phyloP scores from a whole-genome alignment of 2,113 vertebrate species.

The Conger conger region DNA sequence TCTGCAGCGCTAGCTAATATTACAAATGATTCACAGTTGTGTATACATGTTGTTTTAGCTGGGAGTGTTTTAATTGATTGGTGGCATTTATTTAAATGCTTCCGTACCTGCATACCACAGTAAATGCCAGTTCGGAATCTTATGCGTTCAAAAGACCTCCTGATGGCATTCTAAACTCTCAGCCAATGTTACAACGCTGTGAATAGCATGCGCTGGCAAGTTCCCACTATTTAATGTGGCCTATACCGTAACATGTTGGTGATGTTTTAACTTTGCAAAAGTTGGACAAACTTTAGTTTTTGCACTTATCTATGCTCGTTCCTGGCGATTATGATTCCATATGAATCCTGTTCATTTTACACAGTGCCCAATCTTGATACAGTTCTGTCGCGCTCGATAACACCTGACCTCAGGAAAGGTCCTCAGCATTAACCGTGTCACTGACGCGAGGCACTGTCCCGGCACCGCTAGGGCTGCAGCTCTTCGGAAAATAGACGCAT shows the following conservation, averaged over 20 bases:
- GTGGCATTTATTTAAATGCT: not conserved
- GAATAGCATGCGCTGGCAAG: not conserved
- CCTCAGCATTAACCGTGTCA: conserved; percentile 30
- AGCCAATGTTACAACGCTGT: not conserved
- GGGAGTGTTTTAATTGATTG: not conserved
- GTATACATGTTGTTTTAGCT: not conserved
- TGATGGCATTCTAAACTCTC: not conserved
- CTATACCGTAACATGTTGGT: too few relatives aligned
- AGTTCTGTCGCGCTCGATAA: not conserved
- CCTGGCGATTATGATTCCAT: not conserved
- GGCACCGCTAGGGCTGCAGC: conserved; percentile 50
- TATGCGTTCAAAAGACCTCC: not conserved
- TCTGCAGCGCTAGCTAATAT: not conserved
- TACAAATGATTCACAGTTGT: not conserved
- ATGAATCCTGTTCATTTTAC: not conserved
- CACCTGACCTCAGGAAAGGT: conserved; percentile 37
- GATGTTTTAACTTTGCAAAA: not conserved
- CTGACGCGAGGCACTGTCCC: conserved; percentile 46
- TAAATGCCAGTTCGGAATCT: not conserved
- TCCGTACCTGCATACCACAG: not conserved
- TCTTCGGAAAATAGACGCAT: conserved; percentile 67
- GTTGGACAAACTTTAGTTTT: not conserved
- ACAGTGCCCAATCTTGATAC: not conserved
- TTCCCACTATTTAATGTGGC: not conserved
- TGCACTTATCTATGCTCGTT: not conserved